A percentile compares a stretch with the other conserved stretches of the same genome.
These are phyloP conservation scores for Morpho deidamia DNA, from an alignment of 2,888 invertebrate species.

Conservation along the genomic window DNA sequence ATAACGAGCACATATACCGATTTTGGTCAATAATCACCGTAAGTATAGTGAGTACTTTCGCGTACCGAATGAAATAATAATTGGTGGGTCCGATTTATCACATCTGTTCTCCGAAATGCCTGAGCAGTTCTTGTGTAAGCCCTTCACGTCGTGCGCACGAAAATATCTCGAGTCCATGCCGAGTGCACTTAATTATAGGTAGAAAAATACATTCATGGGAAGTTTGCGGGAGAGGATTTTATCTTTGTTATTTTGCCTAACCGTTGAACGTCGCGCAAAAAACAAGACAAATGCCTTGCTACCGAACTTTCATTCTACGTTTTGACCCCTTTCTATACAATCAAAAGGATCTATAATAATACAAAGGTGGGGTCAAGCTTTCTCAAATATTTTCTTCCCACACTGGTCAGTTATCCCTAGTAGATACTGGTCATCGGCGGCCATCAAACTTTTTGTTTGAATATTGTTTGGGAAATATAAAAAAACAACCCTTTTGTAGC, in stretches of 20 bases:
- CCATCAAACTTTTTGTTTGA: constrained; percentile 64
- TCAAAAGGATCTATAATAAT: constrained; percentile 50
- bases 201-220: constrained; percentile 71
- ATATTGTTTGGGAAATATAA: constrained; percentile 46
- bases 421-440: constrained; percentile 66
- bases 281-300: constrained; percentile 54
- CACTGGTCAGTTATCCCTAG: constrained; percentile 69
- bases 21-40: constrained; percentile 73
- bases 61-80: constrained; percentile 74
- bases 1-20: constrained; percentile 69
- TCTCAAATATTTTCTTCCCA: constrained; percentile 62
- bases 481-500: constrained; percentile 56
- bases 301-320: constrained; percentile 43
- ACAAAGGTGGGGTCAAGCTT: constrained; percentile 63
- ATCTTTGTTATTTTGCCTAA: constrained; percentile 56
- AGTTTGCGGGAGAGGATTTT: constrained; percentile 49
- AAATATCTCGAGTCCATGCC: constrained; percentile 68
- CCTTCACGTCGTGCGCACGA: constrained; percentile 73
- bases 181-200: constrained; percentile 70
- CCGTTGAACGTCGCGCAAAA: constrained; percentile 52
- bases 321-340: constrained; percentile 51
- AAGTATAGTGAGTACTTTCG: constrained; percentile 69
- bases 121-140: constrained; percentile 72
- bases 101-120: constrained; percentile 72
- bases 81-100: constrained; percentile 76